Evolutionary conservation across 2,797 vertebrate genomes (phyloP).

Genomic region (Tapera naevia): DNA sequence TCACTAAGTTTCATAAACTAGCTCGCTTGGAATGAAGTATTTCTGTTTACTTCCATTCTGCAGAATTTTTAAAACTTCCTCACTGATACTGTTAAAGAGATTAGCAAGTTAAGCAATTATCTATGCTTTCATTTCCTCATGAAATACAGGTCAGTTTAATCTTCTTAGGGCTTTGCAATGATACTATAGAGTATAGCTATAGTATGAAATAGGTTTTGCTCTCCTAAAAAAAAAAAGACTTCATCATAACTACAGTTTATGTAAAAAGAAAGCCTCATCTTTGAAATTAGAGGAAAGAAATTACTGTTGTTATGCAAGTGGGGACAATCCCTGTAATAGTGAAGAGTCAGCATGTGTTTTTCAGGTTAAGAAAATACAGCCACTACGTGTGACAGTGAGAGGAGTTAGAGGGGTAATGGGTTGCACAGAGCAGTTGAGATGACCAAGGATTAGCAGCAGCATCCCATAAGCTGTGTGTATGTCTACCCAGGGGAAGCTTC

Average conservation of each 20-base stretch:
- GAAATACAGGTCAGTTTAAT: conserved; percentile 15
- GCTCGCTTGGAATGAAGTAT: neutral
- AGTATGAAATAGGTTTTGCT: neutral
- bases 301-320: neutral
- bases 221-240: neutral
- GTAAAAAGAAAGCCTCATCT: neutral
- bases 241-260: neutral
- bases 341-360: neutral
- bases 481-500: neutral
- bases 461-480: neutral
- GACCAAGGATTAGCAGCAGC: neutral
- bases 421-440: neutral
- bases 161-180: neutral
- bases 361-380: neutral
- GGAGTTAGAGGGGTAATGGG: neutral
- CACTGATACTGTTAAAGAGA: neutral
- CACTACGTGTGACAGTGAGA: neutral
- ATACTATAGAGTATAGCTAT: neutral
- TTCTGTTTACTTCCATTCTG: neutral
- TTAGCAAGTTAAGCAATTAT: neutral
- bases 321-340: neutral
- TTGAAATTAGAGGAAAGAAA: neutral
- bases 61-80: neutral
- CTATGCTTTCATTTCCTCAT: neutral
- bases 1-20: neutral